Percentiles rank a stretch among this genome's conserved stretches.
These are phyloP conservation scores for Echinops telfairi DNA, from an alignment of 2,113 vertebrate species.

Conservation along the genomic window DNA sequence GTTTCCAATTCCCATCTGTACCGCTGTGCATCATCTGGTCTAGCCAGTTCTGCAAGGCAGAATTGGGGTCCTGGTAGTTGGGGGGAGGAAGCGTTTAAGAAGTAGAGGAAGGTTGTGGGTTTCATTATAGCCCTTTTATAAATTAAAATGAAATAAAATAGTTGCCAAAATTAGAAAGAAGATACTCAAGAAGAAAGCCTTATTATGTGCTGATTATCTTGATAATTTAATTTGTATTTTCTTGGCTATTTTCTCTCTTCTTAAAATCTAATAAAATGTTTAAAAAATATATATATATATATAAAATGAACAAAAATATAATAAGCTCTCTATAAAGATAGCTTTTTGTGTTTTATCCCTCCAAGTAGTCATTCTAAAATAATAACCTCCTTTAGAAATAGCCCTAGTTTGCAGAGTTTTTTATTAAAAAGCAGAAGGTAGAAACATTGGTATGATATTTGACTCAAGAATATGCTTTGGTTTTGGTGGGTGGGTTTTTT, in stretches of 20 bases:
- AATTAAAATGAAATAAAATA: background rate
- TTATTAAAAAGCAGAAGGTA: slow-evolving; percentile 5
- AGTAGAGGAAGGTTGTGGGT: too few relatives aligned
- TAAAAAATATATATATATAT: too few relatives aligned
- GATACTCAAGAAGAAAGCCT: background rate
- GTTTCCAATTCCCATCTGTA: too few relatives aligned
- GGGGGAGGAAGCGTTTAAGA: too few relatives aligned
- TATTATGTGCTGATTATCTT: background rate
- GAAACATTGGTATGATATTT: background rate
- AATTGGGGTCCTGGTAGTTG: too few relatives aligned
- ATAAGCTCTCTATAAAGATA: background rate
- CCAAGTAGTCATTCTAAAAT: slow-evolving; percentile 5
- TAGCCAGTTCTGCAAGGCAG: too few relatives aligned
- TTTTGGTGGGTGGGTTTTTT: background rate
- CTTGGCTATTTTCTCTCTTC: background rate
- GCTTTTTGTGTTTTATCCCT: background rate
- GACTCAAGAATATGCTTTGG: background rate
- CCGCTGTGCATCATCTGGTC: too few relatives aligned
- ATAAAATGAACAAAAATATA: background rate
- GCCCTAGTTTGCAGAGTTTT: background rate
- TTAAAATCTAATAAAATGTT: too few relatives aligned
- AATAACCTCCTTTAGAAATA: background rate
- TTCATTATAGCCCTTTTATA: background rate
- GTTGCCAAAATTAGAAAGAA: background rate
- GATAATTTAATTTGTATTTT: background rate